phyloP scores from a whole-genome alignment of 2,797 vertebrate species.

The Poecilia picta region DNA sequence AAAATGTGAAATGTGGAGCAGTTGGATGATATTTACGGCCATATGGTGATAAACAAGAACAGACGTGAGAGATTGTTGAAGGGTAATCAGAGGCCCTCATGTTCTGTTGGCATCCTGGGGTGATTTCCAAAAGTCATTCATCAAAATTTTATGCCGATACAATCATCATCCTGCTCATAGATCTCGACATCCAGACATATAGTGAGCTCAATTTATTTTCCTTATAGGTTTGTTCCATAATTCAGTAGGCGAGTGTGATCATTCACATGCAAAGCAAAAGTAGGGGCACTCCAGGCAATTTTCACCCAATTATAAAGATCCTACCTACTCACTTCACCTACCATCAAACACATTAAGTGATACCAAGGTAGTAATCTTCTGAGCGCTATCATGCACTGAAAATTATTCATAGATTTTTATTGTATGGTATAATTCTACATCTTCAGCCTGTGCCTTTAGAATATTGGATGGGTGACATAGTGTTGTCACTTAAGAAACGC shows the following conservation, averaged over 20 bases:
- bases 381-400: constrained; percentile 46
- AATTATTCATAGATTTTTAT: constrained; percentile 75
- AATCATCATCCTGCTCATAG: constrained; percentile 40
- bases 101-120: constrained; percentile 48
- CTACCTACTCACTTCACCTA: constrained; percentile 52
- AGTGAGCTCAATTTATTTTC: constrained; percentile 38
- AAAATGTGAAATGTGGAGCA: constrained; percentile 36
- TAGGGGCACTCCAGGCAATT: constrained; percentile 50
- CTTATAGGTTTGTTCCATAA: constrained; percentile 22
- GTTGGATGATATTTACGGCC: constrained; percentile 47
- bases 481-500: constrained; percentile 36
- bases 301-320: constrained; percentile 49
- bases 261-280: constrained; percentile 66
- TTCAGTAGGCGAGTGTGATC: constrained; percentile 27
- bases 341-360: constrained; percentile 54
- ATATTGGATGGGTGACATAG: constrained; percentile 27
- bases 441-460: constrained; percentile 59
- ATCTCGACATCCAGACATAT: constrained; percentile 42
- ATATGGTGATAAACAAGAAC: constrained; percentile 43
- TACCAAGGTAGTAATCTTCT: constrained; percentile 54
- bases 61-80: constrained; percentile 38
- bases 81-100: constrained; percentile 52
- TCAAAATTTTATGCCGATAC: constrained; percentile 47
- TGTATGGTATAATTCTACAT: constrained; percentile 66
- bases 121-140: constrained; percentile 64